Evolutionary conservation across 2,113 vertebrate species (phyloP), one percentile per base, ranked within the genome.

Genomic region (Dicerorhinus sumatrensis): DNA sequence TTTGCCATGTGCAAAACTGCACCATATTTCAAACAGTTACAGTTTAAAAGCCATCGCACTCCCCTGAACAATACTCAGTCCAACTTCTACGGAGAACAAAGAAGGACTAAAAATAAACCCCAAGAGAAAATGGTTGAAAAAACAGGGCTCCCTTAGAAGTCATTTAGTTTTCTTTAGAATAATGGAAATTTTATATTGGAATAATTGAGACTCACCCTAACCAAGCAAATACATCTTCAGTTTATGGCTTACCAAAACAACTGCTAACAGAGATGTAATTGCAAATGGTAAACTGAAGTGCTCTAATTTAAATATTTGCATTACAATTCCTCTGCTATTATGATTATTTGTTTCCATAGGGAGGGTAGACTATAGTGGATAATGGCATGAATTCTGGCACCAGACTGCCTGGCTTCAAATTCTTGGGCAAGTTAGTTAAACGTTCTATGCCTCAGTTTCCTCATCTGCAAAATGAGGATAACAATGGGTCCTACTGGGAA

Each of bases 1-100:
- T 82, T 88, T 95, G 54, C 80, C 97, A 96, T 91, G 70, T 98
- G 96, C 54, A 90, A 94, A 36, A 69, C 23, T 12, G 51, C n/a
- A 83, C 87, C 33, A 84, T 83, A 88, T 63, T 97, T 97, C 91
- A 93, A 93, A 93, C 31, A 42, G 36, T 63, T 89, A 91, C 33
- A 83, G 23, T 79, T 84, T 48, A 79, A 25, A 84, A 95, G 60
- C 33, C 60, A 95, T 29, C 27, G 25, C 33, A 29, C 25, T 84
- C 54, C 75, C 58, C 51, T n/a, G 69, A 87, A 89, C 73, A 93
- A 87, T 63, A 56, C 21, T 91, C 51, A 77, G 84, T 96, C 56
- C 58, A 67, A 80, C 75, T 79, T 93, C 63, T 76, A 77, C 0
- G 3, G 48, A 97, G 79, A 97, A 97, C 87, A 96, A 81, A 84